Evolutionary conservation across 2,113 vertebrate species (phyloP).

Genomic region (Collichthys lucidus): DNA sequence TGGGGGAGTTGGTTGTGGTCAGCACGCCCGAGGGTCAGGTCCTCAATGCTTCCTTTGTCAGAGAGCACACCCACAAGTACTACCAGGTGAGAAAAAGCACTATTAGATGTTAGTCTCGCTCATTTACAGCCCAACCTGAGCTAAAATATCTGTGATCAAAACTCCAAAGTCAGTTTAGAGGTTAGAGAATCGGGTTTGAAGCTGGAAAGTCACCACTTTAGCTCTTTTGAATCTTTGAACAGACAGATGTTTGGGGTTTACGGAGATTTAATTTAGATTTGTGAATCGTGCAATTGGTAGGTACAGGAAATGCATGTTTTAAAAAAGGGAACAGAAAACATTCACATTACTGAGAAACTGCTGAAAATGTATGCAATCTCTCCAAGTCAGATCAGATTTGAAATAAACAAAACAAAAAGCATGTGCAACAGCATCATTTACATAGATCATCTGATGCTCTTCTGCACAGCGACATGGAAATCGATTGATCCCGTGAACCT

Average conservation of each 20-base stretch:
- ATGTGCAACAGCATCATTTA: neutral
- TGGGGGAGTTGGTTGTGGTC: slow-evolving; percentile 89
- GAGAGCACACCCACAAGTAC: slow-evolving; percentile 85
- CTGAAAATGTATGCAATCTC: neutral
- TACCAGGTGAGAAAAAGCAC: slow-evolving; percentile 89
- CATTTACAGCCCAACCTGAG: neutral
- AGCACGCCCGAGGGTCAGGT: slow-evolving; percentile 85
- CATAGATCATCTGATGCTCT: neutral
- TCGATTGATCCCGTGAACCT: slow-evolving; percentile 28
- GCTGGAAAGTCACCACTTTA: neutral
- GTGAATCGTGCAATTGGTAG: neutral
- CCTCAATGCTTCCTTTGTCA: slow-evolving; percentile 91
- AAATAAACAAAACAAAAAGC: neutral
- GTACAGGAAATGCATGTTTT: neutral
- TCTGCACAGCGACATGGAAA: slow-evolving; percentile 1
- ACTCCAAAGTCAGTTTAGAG: neutral
- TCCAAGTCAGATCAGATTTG: neutral
- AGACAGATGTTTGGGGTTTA: neutral
- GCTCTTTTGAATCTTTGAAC: neutral
- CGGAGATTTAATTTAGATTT: neutral
- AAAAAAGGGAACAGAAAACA: neutral
- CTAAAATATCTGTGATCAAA: neutral
- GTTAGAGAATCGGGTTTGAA: neutral
- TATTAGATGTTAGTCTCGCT: neutral
- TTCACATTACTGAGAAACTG: neutral